phyloP scores from a whole-genome alignment of 92 coral and sea anemone species.

The Pocillopora meandrina region DNA sequence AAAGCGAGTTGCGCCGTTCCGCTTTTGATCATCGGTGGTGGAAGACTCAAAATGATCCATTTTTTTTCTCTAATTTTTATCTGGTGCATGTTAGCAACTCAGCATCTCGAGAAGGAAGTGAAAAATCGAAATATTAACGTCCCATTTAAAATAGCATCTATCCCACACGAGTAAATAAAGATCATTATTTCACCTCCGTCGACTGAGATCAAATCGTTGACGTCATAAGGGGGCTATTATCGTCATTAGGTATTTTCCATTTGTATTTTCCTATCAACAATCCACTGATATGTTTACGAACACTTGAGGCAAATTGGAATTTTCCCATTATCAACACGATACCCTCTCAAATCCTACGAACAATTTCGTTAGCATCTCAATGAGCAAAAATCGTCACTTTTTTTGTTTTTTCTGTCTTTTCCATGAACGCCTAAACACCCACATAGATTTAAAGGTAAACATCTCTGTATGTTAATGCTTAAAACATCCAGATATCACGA shows the following conservation, averaged over 20 bases:
- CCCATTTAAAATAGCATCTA: background rate
- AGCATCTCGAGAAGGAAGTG: background rate
- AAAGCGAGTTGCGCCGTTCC: no score
- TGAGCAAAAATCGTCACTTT: no score
- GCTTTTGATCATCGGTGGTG: no score
- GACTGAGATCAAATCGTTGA: background rate
- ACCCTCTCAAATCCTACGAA: no score
- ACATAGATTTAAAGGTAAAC: background rate
- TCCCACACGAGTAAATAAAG: background rate
- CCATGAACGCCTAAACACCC: no score
- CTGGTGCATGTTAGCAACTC: no score
- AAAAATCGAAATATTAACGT: background rate
- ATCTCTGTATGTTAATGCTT: background rate
- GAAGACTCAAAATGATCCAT: no score
- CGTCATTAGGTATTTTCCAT: background rate
- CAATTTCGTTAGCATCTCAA: no score
- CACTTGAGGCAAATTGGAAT: no score
- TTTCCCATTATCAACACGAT: no score
- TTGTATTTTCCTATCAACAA: background rate
- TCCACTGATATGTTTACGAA: background rate
- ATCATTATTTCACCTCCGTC: background rate
- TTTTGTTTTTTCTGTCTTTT: no score
- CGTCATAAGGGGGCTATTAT: background rate
- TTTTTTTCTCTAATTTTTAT: no score
- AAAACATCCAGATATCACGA: background rate